These are phyloP conservation scores for Hycleus phaleratus DNA, from an alignment of 1,140 invertebrate species.

Conservation along the genomic window DNA sequence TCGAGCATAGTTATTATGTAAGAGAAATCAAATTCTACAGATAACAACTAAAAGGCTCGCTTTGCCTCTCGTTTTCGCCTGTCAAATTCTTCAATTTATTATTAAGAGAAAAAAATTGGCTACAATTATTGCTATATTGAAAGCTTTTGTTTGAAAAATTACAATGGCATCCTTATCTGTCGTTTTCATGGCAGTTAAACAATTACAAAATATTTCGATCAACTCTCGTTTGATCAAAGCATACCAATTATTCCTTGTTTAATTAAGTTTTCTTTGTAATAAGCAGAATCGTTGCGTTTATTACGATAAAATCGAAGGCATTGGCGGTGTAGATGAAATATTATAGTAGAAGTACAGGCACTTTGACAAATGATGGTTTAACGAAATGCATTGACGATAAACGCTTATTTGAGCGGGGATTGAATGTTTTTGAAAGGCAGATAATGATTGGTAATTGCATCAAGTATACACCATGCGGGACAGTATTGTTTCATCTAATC, in stretches of 20 bases:
- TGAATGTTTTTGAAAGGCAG: conserved; percentile 18
- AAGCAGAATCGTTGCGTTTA: too few species aligned
- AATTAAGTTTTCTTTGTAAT: conserved; percentile 2
- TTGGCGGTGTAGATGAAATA: background rate
- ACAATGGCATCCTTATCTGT: conserved; percentile 5
- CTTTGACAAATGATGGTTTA: conserved; percentile 13
- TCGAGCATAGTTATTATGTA: background rate
- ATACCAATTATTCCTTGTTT: conserved; percentile 2
- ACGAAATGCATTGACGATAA: conserved; percentile 13
- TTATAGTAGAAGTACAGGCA: background rate
- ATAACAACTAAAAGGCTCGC: conserved; percentile 2
- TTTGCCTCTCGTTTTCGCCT: background rate
- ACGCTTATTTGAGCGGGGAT: conserved; percentile 3
- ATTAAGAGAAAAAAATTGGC: too few species aligned
- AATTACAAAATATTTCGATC: conserved; percentile 12
- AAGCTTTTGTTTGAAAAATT: background rate
- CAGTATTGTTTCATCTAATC: background rate
- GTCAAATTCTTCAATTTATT: too few species aligned
- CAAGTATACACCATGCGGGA: background rate
- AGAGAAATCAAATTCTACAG: conserved; percentile 5
- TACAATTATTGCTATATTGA: too few species aligned
- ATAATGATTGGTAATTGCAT: conserved; percentile 16
- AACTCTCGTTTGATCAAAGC: conserved; percentile 3
- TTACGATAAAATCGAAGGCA: too few species aligned
- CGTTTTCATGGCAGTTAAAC: conserved; percentile 5